Percentiles rank a stretch among this genome's conserved stretches.
These are phyloP conservation scores for Phocoena phocoena DNA, from an alignment of 2,113 vertebrate species.

Conservation along the genomic window DNA sequence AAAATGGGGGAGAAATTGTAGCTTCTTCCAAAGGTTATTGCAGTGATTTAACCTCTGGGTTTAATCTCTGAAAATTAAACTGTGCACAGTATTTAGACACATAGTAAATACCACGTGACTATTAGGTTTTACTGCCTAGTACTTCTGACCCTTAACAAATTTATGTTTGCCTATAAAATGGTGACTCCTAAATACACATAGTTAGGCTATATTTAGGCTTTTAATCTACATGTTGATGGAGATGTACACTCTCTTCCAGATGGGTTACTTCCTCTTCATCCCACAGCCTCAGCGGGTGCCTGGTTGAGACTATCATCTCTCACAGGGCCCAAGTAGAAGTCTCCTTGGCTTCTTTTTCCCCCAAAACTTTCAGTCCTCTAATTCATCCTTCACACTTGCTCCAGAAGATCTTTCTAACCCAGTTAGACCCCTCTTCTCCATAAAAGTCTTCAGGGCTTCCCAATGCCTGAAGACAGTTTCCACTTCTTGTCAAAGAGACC, in stretches of 20 bases:
- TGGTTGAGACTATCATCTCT: not conserved
- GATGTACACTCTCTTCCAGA: not conserved
- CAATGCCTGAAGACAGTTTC: not conserved
- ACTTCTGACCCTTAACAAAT: not conserved
- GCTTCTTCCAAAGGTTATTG: not conserved
- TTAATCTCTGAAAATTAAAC: not conserved
- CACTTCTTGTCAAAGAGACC: not conserved
- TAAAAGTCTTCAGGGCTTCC: not conserved
- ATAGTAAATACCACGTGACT: not conserved
- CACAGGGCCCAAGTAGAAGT: not conserved
- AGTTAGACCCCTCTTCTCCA: not conserved
- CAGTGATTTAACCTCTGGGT: not conserved
- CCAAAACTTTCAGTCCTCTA: not conserved
- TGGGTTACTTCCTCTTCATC: not conserved
- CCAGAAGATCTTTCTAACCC: not conserved
- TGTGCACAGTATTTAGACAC: not conserved
- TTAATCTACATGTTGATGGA: not conserved
- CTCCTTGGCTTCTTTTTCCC: not conserved
- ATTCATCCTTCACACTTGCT: not conserved
- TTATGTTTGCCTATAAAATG: not conserved
- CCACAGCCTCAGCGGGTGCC: fast-evolving
- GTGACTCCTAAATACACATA: not conserved
- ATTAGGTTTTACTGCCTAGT: not conserved
- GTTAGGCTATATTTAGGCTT: not conserved
- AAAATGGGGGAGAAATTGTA: not conserved